phyloP scores from a whole-genome alignment of 2,113 vertebrate species.

The Tychaedon coryphoeus region DNA sequence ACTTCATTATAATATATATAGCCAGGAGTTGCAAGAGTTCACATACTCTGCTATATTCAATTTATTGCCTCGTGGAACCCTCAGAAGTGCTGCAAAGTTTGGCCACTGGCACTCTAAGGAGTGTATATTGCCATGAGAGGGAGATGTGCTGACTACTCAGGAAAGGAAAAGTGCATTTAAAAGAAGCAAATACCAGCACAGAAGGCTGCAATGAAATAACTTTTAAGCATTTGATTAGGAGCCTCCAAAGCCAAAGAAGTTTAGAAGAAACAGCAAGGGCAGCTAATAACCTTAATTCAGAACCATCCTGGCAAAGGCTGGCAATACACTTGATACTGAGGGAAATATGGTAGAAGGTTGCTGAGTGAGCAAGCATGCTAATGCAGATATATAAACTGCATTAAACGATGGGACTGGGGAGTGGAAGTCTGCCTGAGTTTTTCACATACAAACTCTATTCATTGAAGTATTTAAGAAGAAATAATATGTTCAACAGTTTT shows the following conservation, averaged over 20 bases:
- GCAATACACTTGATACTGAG: not conserved
- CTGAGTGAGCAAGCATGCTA: constrained; percentile 25
- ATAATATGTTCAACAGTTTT: not conserved
- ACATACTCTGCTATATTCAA: constrained; percentile 46
- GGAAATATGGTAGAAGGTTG: not conserved
- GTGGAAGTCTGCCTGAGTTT: not conserved
- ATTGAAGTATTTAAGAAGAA: not conserved
- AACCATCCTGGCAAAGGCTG: constrained; percentile 1
- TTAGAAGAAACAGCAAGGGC: not conserved
- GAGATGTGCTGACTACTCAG: constrained; percentile 57
- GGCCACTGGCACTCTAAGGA: constrained; percentile 22
- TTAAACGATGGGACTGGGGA: not conserved
- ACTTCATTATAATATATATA: constrained; percentile 36
- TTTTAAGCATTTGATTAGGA: constrained; percentile 33
- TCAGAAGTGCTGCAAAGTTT: constrained; percentile 46
- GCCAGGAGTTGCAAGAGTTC: not conserved
- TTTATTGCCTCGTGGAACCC: constrained; percentile 44
- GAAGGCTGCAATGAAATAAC: constrained; percentile 57
- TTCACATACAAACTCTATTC: not conserved
- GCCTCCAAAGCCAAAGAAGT: constrained; percentile 11
- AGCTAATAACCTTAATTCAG: constrained; percentile 34
- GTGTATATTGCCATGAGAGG: not conserved
- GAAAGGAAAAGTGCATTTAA: constrained; percentile 39
- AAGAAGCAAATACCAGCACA: constrained; percentile 10
- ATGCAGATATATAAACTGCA: constrained; percentile 14